Evolutionary conservation across 2,797 vertebrate species (phyloP), one percentile per base, ranked within the genome.

Genomic region (Cirrhinus mrigala): DNA sequence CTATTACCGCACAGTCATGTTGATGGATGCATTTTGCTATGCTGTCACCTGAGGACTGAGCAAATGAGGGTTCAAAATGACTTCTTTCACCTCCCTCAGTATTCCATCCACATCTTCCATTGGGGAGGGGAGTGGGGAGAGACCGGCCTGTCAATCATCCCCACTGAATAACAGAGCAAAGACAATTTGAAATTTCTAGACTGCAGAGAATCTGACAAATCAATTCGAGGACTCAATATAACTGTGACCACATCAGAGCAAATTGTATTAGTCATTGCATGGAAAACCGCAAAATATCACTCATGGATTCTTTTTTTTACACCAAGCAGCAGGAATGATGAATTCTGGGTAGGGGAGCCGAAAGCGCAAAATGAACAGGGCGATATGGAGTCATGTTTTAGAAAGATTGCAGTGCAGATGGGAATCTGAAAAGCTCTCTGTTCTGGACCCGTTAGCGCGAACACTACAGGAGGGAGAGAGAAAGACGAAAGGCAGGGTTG

Each of bases 1-100:
- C 22, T 46, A 60, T 62, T 48, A 37, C 48, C 83, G 75, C 79
- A 27, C 15, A 44, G 52, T 27, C 71, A 86, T 84, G 82, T 79
- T 89, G 89, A 92, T 84, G 56, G 86, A 90, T 86, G 75, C 33
- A 48, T 71, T 69, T 29, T 66, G 40, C 79, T 66, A 81, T 83
- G n/a, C 78, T 74, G 88, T 88, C 88, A 83, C 22, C 58, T 82
- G 75, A 79, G 85, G 62, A 81, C n/a, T 20, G 50, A 79, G 56
- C 27, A 71, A 77, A 79, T 73, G 37, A 79, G 29, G 82, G 2
- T 84, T 76, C 22, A 52, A 62, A 84, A 84, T 77, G 10, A 76
- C 78, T 74, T 73, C 20, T 54, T 64, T 33, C 58, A 9, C 27
- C 56, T 58, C 33, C 15, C 64, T 81, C 81, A 73, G 66, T 78